Base-by-base conservation (phyloP, 92 coral and sea anemone species). In the Actinernus sp. region DNA sequence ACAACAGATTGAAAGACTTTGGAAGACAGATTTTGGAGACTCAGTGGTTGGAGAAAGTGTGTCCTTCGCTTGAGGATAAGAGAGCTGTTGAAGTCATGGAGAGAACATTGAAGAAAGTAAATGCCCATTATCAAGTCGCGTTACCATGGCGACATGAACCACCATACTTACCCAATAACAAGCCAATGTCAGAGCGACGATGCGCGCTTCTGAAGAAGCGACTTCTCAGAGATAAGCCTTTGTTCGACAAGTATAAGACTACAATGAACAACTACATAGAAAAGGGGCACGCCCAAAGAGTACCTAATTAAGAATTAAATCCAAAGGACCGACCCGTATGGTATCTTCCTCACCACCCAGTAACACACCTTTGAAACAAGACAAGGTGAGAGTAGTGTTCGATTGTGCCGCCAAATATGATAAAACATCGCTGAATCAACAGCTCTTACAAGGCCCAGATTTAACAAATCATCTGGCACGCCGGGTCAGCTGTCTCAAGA, bases 341-440 rank as follows among this genome's bases (percentile, higher is more conserved):
- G 84, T 68, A 74, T 63, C 67, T 83, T 2, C 79, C 84, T 4
- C 71, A 83, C 45, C 79, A 83, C 36, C 84, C 84, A 2, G 84
- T 76, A 8, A 49, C 30, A 2, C 90, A 76, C 23, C n/a, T n/a
- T n/a, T n/a, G n/a, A n/a, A n/a, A n/a, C n/a, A n/a, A n/a, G n/a
- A n/a, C n/a, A n/a, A n/a, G n/a, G n/a, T 65, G n/a, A n/a, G n/a
- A n/a, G n/a, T n/a, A n/a, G n/a, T n/a, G n/a, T n/a, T n/a, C n/a
- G n/a, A n/a, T n/a, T 76, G 91, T 18, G 81, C 76, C 10, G 76
- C 81, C 3, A 69, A 61, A 57, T 67, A 39, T 36, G 22, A 44
- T 17, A 64, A 63, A 10, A 52, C 73, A 0, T 75, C 89, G 0
- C 43, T 83, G 32, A 83, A 83, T n/a, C n/a, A n/a, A n/a, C n/a